phyloP scores from a whole-genome alignment of 2,888 invertebrate species.

The Amphimallon solstitiale region DNA sequence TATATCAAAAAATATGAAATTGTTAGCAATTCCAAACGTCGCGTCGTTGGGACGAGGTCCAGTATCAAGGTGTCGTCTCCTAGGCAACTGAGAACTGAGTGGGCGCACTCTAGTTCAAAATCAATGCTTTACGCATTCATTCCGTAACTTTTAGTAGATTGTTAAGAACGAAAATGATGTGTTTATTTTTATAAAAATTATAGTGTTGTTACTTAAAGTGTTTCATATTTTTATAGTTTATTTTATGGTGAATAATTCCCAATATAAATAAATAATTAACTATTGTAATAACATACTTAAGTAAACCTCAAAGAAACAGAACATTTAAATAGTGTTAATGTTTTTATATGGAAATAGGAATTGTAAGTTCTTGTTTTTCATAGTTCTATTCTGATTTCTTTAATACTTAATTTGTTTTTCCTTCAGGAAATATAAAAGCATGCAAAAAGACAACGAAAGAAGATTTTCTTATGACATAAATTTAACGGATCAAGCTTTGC shows the following conservation, averaged over 20 bases:
- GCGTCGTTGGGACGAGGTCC: conserved; percentile 29
- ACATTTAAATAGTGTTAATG: no score
- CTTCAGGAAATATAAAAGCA: neutral
- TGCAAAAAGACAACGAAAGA: conserved; percentile 35
- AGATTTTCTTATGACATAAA: conserved; percentile 67
- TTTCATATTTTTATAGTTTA: no score
- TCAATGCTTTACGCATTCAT: conserved; percentile 25
- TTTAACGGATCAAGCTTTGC: conserved; percentile 81
- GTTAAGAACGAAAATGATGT: neutral
- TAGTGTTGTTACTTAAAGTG: neutral
- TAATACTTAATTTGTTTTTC: neutral
- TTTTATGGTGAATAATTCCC: no score
- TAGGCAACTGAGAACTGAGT: conserved; percentile 34
- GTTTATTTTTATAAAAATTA: conserved; percentile 14
- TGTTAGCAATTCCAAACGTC: neutral
- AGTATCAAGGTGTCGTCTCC: conserved; percentile 32
- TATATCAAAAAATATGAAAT: no score
- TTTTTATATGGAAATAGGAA: no score
- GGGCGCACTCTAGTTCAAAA: conserved; percentile 34
- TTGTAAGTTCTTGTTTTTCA: no score
- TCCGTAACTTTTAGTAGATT: neutral
- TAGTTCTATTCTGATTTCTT: neutral
- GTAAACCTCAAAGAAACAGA: no score
- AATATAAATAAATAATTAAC: no score
- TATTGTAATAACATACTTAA: no score